These are phyloP conservation scores for Stenurella melanura DNA, from an alignment of 2,888 invertebrate genomes.

Conservation along the genomic window DNA sequence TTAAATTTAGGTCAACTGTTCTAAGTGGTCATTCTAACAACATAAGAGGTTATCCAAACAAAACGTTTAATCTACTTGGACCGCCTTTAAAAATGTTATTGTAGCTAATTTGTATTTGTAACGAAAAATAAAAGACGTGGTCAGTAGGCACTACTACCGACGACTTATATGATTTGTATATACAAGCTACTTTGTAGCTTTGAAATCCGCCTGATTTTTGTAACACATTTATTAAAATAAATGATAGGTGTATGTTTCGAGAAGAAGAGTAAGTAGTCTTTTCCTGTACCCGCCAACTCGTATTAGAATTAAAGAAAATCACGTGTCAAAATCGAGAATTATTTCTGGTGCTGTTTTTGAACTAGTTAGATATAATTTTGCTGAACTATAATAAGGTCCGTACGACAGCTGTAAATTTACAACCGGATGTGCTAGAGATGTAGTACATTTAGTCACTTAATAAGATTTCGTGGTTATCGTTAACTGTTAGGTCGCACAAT, in stretches of 20 bases:
- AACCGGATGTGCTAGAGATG: constrained; percentile 64
- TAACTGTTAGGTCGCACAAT: constrained; percentile 48
- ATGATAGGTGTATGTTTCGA: constrained; percentile 24
- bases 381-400: constrained; percentile 60
- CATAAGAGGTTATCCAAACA: background rate
- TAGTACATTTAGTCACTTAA: constrained; percentile 64
- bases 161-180: background rate
- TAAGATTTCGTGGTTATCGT: constrained; percentile 60
- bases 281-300: constrained; percentile 48
- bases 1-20: background rate
- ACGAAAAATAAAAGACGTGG: background rate
- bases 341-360: constrained; percentile 56
- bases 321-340: constrained; percentile 54
- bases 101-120: constrained; percentile 2
- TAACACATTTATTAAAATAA: constrained; percentile 29
- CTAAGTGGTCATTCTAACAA: background rate
- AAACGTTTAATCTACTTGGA: background rate
- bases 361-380: constrained; percentile 56
- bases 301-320: constrained; percentile 49
- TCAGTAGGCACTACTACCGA: background rate
- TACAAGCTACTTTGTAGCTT: constrained; percentile 18
- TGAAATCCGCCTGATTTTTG: constrained; percentile 38
- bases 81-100: constrained; percentile 8
- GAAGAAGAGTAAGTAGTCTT: constrained; percentile 39
- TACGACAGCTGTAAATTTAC: constrained; percentile 63